Conservation (phyloP, 2,113 vertebrate species). For the Nicator chloris region DNA sequence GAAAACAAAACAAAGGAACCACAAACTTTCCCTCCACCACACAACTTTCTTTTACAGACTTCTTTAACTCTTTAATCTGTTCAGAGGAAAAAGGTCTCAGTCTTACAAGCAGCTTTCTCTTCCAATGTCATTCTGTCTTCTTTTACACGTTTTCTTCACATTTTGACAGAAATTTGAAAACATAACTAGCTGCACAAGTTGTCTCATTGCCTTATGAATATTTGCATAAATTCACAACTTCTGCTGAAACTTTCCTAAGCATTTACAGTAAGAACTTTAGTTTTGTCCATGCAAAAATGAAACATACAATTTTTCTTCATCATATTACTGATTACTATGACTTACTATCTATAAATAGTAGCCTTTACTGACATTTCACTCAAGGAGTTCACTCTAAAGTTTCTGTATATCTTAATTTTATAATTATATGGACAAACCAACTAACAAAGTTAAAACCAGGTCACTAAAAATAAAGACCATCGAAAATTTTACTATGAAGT, state of each 20-base stretch:
- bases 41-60: background rate
- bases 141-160: background rate
- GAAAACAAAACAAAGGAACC: background rate
- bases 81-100: background rate
- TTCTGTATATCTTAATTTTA: background rate
- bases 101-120: background rate
- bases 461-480: background rate
- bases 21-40: fast-evolving
- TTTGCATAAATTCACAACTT: background rate
- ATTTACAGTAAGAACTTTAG: background rate
- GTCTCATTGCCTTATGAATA: background rate
- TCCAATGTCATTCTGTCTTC: background rate
- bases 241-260: background rate
- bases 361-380: background rate
- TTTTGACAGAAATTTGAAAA: background rate
- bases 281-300: background rate
- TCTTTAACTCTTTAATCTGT: background rate
- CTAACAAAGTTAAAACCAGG: background rate
- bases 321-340: background rate
- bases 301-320: background rate
- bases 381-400: background rate
- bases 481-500: background rate
- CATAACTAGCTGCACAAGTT: background rate
- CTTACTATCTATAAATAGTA: background rate
- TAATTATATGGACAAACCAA: background rate